Conservation (phyloP, 2,113 vertebrate genomes). For the Crotalus tigris region DNA sequence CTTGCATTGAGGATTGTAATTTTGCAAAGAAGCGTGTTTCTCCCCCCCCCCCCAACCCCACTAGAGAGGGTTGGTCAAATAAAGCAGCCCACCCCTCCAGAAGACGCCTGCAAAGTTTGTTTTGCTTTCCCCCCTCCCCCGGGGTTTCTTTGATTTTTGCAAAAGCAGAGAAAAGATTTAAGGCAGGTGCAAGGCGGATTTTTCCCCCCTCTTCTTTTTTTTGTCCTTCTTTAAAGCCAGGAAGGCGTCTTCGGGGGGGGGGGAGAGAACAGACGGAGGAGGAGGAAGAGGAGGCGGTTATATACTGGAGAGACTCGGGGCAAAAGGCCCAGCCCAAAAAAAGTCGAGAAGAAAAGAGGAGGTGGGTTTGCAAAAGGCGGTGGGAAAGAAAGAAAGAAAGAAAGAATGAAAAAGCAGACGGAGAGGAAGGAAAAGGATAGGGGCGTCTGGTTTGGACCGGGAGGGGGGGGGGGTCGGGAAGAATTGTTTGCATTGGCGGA, state of each 20-base stretch:
- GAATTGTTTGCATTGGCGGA: not conserved
- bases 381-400: not conserved
- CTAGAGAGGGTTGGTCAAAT: not conserved
- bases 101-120: slow-evolving; percentile 42
- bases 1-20: not conserved
- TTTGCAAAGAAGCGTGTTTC: not conserved
- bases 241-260: not conserved
- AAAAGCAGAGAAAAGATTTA: not conserved
- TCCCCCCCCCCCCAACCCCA: too few species aligned
- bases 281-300: not conserved
- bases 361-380: not conserved
- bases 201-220: too few species aligned
- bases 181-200: not conserved
- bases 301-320: not conserved
- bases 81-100: not conserved
- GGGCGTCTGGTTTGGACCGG: not conserved
- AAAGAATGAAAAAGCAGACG: not conserved
- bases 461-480: not conserved
- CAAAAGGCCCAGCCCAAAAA: not conserved
- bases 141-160: slow-evolving; percentile 15
- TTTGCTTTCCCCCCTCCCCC: not conserved
- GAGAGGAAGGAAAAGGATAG: not conserved
- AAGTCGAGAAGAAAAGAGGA: not conserved
- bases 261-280: not conserved
- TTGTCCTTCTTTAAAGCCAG: not conserved